Evolutionary conservation across 2,797 vertebrate species (phyloP), one percentile per base, ranked within the genome.

Genomic region (Helostoma temminkii): DNA sequence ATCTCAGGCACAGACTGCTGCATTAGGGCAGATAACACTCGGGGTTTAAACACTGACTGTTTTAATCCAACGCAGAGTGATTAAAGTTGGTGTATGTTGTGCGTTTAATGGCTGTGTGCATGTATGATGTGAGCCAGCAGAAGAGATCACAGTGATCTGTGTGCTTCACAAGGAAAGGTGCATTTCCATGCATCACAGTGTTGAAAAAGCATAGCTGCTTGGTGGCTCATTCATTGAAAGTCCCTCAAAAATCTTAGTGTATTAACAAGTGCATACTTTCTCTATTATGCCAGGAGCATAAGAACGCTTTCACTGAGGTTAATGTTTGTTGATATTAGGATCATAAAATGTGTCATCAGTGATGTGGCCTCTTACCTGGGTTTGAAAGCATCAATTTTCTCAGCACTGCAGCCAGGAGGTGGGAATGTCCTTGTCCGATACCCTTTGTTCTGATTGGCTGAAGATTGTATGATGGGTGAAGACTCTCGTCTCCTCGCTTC

Each of bases 371-470:
- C 80, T 64, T 76, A 94, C 94, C 94, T 92, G 47, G 92, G 85
- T 86, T 94, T 93, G 61, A 94, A 91, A 54, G 80, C 59, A 25
- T 93, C 93, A 15, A 78, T 76, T 62, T 89, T 92, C 16, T 89
- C 92, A 59, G 75, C 54, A 3, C 91, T 93, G 56, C 88, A 87
- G 61, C 93, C 92, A 6, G 91, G 92, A 60, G 89, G 85, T 0
- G 89, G 93, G 86, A 95, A 96, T 0, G 95, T 92, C 85, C 94
- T 95, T 0, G 94, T 94, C 62, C 89, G 88, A 88, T 95, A 96
- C 57, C 89, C 93, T 93, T 95, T 95, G 92, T 60, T 92, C 76
- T 95, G 95, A 81, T 82, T 86, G 42, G 89, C 64, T 1, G 85
- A 42, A 0, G 76, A 70, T 0, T 90, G 78, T 12, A 92, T 70